phyloP scores from a whole-genome alignment of 23 tunicate species.

The Styela plicata region DNA sequence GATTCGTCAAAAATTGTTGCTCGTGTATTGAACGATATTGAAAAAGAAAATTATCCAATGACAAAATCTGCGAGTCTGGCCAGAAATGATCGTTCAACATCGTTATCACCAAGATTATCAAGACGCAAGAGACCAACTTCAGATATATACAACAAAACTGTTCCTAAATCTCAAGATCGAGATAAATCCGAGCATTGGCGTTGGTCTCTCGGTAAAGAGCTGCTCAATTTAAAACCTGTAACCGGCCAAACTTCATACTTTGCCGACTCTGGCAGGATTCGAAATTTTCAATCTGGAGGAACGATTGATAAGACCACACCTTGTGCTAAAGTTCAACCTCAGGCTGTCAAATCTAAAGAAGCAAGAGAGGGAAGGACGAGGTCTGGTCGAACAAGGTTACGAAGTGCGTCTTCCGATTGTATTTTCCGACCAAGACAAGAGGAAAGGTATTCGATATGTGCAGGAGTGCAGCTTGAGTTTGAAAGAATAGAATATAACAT shows the following conservation, averaged over 20 bases:
- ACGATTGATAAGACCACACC: neutral
- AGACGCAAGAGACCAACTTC: neutral
- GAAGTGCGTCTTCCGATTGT: neutral
- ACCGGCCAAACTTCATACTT: conserved; percentile 17
- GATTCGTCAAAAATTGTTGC: conserved; percentile 9
- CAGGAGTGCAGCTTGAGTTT: neutral
- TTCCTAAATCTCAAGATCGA: neutral
- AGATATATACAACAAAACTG: neutral
- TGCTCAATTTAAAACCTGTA: conserved; percentile 4
- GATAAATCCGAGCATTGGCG: neutral
- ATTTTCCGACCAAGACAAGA: neutral
- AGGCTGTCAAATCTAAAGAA: neutral
- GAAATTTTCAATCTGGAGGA: neutral
- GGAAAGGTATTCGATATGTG: neutral
- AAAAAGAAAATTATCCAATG: conserved; percentile 12
- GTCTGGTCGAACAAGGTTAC: neutral
- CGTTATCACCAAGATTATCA: conserved; percentile 1
- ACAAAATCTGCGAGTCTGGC: neutral
- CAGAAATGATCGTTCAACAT: conserved; percentile 1
- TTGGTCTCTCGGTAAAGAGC: conserved; percentile 28
- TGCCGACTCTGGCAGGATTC: neutral
- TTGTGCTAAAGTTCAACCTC: neutral
- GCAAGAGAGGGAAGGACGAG: neutral
- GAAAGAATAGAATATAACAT: neutral
- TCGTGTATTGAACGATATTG: conserved; percentile 13